These are phyloP conservation scores for Drosophila funebris DNA, from an alignment of 1,140 invertebrate genomes.

Conservation along the genomic window DNA sequence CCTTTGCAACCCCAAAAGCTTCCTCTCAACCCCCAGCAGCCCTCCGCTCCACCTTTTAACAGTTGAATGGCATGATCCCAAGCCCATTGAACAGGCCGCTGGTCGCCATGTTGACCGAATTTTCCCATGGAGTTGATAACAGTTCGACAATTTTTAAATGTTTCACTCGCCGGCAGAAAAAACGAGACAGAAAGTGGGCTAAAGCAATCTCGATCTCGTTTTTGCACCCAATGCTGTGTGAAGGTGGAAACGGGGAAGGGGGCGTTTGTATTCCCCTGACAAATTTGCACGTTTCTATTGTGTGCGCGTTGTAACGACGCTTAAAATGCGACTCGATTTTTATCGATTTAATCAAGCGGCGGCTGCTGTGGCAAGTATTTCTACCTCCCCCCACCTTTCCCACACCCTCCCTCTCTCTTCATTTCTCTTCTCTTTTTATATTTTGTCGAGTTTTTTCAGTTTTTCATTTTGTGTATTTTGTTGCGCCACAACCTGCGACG, in stretches of 20 bases:
- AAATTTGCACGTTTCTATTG: constrained; percentile 80
- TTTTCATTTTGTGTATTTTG: constrained; percentile 38
- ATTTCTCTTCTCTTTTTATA: constrained; percentile 20
- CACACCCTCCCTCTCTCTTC: not conserved
- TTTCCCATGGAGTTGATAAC: constrained; percentile 59
- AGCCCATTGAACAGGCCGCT: constrained; percentile 15
- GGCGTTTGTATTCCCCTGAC: constrained; percentile 24
- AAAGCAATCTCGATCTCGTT: not conserved
- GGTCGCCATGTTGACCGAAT: constrained; percentile 67
- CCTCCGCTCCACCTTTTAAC: not conserved
- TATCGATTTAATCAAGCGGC: constrained; percentile 79
- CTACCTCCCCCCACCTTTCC: not conserved
- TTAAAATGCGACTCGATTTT: constrained; percentile 76
- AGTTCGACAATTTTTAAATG: constrained; percentile 58
- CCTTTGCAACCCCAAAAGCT: constrained; percentile 3
- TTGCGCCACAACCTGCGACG: constrained; percentile 40
- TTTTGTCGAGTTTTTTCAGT: constrained; percentile 13
- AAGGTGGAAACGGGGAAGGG: not conserved
- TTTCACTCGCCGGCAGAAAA: constrained; percentile 6
- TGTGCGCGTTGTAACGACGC: constrained; percentile 56
- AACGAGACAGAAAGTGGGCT: not conserved
- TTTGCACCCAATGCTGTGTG: not conserved
- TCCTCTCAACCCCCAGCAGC: not conserved
- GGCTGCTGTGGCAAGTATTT: constrained; percentile 19
- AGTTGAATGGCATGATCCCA: not conserved